These are phyloP conservation scores for Arenaria interpres DNA, from an alignment of 2,113 vertebrate genomes.

Conservation along the genomic window DNA sequence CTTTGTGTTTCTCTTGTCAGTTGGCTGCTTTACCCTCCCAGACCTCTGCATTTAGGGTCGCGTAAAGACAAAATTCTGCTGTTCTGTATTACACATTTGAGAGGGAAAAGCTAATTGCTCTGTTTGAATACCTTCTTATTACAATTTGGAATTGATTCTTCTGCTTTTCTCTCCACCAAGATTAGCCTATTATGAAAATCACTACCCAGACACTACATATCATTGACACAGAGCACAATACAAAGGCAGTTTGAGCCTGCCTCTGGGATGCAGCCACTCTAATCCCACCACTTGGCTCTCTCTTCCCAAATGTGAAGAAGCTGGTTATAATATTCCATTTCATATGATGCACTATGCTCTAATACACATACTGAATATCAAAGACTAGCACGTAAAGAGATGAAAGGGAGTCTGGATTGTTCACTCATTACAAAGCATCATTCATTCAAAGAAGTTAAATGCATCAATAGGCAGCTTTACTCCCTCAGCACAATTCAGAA, in stretches of 20 bases:
- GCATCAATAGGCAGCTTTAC: not conserved
- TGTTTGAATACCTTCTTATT: slow-evolving; percentile 22
- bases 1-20: not conserved
- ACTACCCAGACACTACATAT: not conserved
- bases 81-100: not conserved
- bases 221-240: not conserved
- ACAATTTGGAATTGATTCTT: slow-evolving; percentile 26
- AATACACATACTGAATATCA: not conserved
- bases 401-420: not conserved
- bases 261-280: slow-evolving; percentile 22
- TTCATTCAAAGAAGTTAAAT: slow-evolving; percentile 23
- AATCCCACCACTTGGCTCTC: not conserved
- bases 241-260: not conserved
- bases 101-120: slow-evolving; percentile 28
- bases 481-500: not conserved
- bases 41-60: not conserved
- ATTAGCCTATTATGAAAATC: slow-evolving; percentile 49
- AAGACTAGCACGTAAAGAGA: not conserved
- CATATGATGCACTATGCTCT: not conserved
- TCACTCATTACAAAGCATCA: not conserved
- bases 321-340: not conserved
- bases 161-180: not conserved
- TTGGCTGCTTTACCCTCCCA: not conserved
- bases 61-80: not conserved
- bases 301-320: not conserved